Evolutionary conservation across 2,113 vertebrate species (phyloP).

Genomic region (Triplophysa rosa): DNA sequence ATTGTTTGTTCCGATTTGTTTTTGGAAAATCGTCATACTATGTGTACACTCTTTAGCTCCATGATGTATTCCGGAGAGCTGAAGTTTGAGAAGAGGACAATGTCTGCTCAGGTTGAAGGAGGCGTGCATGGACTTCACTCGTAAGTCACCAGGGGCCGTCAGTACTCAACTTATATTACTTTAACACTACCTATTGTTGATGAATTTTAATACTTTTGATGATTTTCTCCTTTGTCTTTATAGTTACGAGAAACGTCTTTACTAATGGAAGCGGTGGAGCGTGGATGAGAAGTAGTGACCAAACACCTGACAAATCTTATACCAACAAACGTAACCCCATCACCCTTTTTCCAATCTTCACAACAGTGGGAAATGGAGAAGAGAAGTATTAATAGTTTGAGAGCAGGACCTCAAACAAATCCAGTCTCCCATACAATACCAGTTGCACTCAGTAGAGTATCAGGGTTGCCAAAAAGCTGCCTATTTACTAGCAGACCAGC

Average conservation of each 20-base stretch:
- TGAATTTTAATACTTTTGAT: slow-evolving; percentile 11
- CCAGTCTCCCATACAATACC: slow-evolving; percentile 42
- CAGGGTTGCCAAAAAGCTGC: slow-evolving; percentile 59
- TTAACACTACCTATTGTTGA: not conserved
- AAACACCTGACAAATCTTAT: slow-evolving; percentile 68
- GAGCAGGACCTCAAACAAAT: slow-evolving; percentile 30
- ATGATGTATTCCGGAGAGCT: slow-evolving; percentile 96
- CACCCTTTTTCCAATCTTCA: slow-evolving; percentile 24
- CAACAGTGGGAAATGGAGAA: slow-evolving; percentile 27
- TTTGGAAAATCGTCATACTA: too few species aligned
- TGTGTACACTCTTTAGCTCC: slow-evolving; percentile 70
- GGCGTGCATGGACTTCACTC: slow-evolving; percentile 91
- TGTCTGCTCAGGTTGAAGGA: slow-evolving; percentile 92
- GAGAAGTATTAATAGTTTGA: slow-evolving; percentile 30
- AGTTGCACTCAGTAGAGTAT: slow-evolving; percentile 62
- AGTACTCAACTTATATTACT: not conserved
- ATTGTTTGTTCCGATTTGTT: not conserved
- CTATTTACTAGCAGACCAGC: slow-evolving; percentile 8
- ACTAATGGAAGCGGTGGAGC: slow-evolving; percentile 70
- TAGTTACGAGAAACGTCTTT: slow-evolving; percentile 90
- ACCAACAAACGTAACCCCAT: slow-evolving; percentile 42
- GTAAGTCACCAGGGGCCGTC: slow-evolving; percentile 73
- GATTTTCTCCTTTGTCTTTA: slow-evolving; percentile 52
- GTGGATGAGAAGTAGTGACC: slow-evolving; percentile 59
- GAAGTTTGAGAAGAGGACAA: slow-evolving; percentile 92